These are phyloP conservation scores for Elegia similella DNA, from an alignment of 2,888 invertebrate genomes.

Conservation along the genomic window DNA sequence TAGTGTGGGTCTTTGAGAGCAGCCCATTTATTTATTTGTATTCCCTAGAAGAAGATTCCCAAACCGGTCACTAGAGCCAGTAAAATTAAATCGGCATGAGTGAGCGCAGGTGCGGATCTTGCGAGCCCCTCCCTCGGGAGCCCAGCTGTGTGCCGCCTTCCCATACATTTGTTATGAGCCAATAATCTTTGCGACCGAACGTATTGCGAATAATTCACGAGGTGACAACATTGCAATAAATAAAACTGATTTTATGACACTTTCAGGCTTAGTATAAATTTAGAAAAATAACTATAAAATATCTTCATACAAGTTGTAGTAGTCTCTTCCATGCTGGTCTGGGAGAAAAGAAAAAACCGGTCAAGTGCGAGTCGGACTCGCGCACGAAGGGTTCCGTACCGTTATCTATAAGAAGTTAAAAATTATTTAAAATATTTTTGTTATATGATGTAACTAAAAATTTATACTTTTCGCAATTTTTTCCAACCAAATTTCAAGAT, in stretches of 20 bases:
- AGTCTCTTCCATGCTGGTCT: too few relatives aligned
- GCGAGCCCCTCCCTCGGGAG: slow-evolving; percentile 24
- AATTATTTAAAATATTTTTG: too few relatives aligned
- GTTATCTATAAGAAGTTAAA: too few relatives aligned
- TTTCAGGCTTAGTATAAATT: not conserved
- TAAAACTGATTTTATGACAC: slow-evolving; percentile 6
- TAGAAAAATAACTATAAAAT: too few relatives aligned
- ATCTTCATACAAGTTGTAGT: too few relatives aligned
- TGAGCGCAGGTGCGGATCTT: slow-evolving; percentile 39
- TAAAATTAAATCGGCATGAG: slow-evolving; percentile 22
- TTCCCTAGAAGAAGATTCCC: not conserved
- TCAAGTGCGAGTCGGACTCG: too few relatives aligned
- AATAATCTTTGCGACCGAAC: slow-evolving; percentile 38
- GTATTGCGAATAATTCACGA: slow-evolving; percentile 13
- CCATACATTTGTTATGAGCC: slow-evolving; percentile 58
- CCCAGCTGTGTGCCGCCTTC: slow-evolving; percentile 36
- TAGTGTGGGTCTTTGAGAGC: too few relatives aligned
- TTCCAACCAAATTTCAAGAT: too few relatives aligned
- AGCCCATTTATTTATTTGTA: not conserved
- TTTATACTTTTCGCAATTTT: too few relatives aligned
- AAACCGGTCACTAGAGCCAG: not conserved
- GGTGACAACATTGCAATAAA: slow-evolving; percentile 4
- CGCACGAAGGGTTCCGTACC: too few relatives aligned
- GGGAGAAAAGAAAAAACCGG: too few relatives aligned
- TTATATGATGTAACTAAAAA: too few relatives aligned